Conservation (phyloP, 2,888 invertebrate species). For the Bugulina stolonifera region DNA sequence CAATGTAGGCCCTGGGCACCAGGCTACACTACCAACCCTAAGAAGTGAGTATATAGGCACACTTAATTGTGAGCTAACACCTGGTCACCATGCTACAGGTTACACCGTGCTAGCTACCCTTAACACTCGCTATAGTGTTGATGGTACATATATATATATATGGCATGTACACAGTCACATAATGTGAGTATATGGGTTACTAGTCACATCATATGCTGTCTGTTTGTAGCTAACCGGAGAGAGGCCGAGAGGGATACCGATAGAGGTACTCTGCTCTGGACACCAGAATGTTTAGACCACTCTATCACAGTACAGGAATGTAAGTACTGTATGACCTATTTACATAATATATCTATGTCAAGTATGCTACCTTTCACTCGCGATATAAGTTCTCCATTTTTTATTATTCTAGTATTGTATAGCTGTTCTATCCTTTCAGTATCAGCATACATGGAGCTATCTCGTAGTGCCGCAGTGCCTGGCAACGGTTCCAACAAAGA, state of each 20-base stretch:
- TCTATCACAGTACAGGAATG: slow-evolving; percentile 17
- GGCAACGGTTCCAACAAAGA: slow-evolving; percentile 91
- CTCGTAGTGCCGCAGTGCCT: slow-evolving; percentile 88
- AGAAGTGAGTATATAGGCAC: slow-evolving; percentile 24
- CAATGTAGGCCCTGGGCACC: slow-evolving; percentile 2
- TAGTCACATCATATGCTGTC: too few species aligned
- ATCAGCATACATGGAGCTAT: slow-evolving; percentile 64
- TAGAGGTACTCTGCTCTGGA: slow-evolving; percentile 6
- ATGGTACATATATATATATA: too few species aligned
- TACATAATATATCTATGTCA: too few species aligned
- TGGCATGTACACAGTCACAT: too few species aligned
- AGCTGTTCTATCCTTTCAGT: not conserved
- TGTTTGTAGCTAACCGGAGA: not conserved
- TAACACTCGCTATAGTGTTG: too few species aligned
- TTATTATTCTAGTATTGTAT: too few species aligned
- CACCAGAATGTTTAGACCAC: slow-evolving; percentile 24
- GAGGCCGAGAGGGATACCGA: slow-evolving; percentile 17
- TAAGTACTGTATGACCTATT: not conserved
- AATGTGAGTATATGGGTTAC: too few species aligned
- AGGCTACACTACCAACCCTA: not conserved
- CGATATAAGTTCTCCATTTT: not conserved
- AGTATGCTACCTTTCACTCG: not conserved
- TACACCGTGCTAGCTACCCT: too few species aligned
- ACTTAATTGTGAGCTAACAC: too few species aligned
- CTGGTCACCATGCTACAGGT: too few species aligned